Conservation (phyloP, 2,113 vertebrate species). For the Abramis brama region DNA sequence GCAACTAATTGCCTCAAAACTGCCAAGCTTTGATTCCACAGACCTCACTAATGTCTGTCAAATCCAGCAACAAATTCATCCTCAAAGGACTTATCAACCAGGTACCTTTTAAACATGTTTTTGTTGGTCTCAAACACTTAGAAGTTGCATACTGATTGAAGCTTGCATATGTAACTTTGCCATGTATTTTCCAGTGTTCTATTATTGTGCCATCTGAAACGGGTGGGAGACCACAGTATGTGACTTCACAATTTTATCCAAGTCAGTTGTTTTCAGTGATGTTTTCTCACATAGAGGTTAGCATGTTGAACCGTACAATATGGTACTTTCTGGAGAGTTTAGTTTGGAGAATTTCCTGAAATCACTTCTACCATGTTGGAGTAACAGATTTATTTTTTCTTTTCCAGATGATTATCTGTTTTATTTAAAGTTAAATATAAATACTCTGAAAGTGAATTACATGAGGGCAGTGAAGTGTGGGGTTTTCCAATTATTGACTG, state of each 20-base stretch:
- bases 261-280: not conserved
- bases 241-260: not conserved
- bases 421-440: conserved; percentile 21
- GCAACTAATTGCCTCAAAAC: not conserved
- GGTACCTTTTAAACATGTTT: not conserved
- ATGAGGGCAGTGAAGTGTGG: conserved; percentile 43
- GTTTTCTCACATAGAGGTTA: not conserved
- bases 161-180: not conserved
- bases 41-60: not conserved
- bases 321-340: not conserved
- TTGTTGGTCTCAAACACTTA: not conserved
- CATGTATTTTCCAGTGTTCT: not conserved
- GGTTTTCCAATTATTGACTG: conserved; percentile 49
- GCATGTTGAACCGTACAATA: not conserved
- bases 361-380: not conserved
- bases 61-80: not conserved
- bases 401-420: not conserved
- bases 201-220: not conserved
- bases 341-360: not conserved
- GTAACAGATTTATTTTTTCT: not conserved
- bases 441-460: conserved; percentile 46
- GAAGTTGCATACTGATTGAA: not conserved
- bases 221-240: not conserved
- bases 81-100: not conserved
- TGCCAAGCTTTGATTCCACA: not conserved